A percentile compares a stretch with the other conserved stretches of the same genome.
Evolutionary conservation across 2,797 vertebrate species (phyloP).

Genomic region (Mormyrops attenuatus): DNA sequence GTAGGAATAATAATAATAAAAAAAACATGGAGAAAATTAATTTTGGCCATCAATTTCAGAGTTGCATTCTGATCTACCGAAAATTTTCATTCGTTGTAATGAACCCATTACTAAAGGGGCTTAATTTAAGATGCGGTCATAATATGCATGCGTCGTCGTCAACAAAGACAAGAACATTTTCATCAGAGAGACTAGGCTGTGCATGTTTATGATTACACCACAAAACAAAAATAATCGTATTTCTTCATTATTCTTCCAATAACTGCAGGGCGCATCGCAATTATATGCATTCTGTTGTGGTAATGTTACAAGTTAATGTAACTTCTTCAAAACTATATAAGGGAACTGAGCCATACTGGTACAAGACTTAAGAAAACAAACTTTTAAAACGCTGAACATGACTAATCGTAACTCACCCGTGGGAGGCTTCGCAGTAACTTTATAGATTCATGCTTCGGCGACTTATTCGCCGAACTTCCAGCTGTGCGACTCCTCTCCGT

Average conservation of each 20-base stretch:
- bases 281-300: background rate
- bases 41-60: background rate
- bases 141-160: background rate
- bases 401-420: background rate
- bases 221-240: background rate
- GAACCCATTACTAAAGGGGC: background rate
- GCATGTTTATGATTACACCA: background rate
- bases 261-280: background rate
- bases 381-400: background rate
- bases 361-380: background rate
- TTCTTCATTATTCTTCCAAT: background rate
- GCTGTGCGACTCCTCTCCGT: background rate
- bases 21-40: background rate
- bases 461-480: slow-evolving; percentile 1
- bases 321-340: background rate
- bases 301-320: background rate
- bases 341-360: background rate
- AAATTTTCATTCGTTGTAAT: background rate
- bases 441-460: background rate
- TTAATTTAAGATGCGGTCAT: background rate
- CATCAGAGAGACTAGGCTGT: background rate
- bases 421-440: background rate
- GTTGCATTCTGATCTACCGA: background rate
- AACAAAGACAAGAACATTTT: background rate
- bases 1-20: background rate